These are phyloP conservation scores for Phrynocephalus vlangalii DNA, from an alignment of 2,797 vertebrate species.

Conservation along the genomic window DNA sequence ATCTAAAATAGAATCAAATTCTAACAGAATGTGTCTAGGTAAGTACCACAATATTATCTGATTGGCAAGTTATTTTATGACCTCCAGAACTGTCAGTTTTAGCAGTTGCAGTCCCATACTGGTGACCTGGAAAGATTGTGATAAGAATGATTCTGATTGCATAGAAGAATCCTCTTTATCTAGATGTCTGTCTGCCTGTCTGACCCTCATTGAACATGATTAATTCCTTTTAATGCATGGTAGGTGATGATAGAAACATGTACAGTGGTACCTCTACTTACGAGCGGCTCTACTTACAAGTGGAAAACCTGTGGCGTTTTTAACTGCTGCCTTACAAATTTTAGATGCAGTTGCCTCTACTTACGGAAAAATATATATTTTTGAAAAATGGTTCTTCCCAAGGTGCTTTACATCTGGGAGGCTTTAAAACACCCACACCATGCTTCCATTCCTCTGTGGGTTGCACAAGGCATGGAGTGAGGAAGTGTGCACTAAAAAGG, in stretches of 20 bases:
- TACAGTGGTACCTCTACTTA: not conserved
- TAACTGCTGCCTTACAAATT: no score
- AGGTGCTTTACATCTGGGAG: no score
- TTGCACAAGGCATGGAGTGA: no score
- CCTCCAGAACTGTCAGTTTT: not conserved
- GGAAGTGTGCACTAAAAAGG: no score
- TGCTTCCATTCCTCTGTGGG: no score
- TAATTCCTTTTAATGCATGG: not conserved
- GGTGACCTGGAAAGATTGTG: not conserved
- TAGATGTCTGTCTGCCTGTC: not conserved
- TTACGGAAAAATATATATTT: no score
- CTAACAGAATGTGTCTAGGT: not conserved
- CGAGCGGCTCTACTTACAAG: no score
- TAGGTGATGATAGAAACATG: not conserved
- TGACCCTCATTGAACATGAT: not conserved
- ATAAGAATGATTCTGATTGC: not conserved
- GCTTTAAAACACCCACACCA: no score
- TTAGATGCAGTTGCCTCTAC: no score
- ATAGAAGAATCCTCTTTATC: not conserved
- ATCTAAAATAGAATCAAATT: conserved; percentile 4
- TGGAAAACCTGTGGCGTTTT: no score
- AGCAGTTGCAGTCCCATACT: not conserved
- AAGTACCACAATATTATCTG: not conserved
- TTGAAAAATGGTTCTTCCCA: no score
- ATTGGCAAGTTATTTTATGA: not conserved